Conservation (phyloP, 2,797 vertebrate genomes). For the Steatocranus sp. region DNA sequence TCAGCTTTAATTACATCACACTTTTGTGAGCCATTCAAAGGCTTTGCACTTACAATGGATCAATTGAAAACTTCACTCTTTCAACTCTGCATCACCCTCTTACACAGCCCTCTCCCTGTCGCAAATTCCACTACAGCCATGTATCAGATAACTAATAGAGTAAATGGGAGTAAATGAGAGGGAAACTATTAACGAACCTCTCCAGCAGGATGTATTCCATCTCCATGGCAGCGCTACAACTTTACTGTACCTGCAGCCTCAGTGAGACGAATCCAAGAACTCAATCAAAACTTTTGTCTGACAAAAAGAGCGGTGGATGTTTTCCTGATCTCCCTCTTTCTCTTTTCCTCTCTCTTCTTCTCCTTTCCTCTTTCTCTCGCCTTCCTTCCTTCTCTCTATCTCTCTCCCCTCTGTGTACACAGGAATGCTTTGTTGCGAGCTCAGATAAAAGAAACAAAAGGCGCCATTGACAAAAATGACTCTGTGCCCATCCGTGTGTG, state of each 20-base stretch:
- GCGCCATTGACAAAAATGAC: constrained; percentile 72
- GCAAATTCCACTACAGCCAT: not conserved
- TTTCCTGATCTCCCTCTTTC: constrained; percentile 29
- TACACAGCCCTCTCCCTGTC: not conserved
- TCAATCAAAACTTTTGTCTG: constrained; percentile 49
- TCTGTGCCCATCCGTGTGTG: constrained; percentile 50
- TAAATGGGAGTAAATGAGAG: constrained; percentile 7
- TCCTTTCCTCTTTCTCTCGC: constrained; percentile 17
- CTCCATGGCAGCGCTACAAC: constrained; percentile 56
- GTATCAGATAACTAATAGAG: constrained; percentile 31
- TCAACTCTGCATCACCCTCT: constrained; percentile 22
- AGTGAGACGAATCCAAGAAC: constrained; percentile 8
- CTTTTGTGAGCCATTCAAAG: constrained; percentile 43
- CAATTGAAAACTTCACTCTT: constrained; percentile 44
- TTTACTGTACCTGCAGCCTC: constrained; percentile 12
- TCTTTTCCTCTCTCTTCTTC: constrained; percentile 1
- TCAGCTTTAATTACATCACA: constrained; percentile 50
- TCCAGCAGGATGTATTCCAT: constrained; percentile 61
- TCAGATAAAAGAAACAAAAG: constrained; percentile 77
- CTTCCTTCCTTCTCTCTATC: constrained; percentile 4
- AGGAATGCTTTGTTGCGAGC: constrained; percentile 75
- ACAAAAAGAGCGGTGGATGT: constrained; percentile 40
- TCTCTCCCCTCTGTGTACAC: constrained; percentile 60
- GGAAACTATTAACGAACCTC: constrained; percentile 48
- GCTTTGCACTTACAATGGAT: constrained; percentile 46